Conservation (phyloP, 2,113 vertebrate genomes). For the Kobus ellipsiprymnus region DNA sequence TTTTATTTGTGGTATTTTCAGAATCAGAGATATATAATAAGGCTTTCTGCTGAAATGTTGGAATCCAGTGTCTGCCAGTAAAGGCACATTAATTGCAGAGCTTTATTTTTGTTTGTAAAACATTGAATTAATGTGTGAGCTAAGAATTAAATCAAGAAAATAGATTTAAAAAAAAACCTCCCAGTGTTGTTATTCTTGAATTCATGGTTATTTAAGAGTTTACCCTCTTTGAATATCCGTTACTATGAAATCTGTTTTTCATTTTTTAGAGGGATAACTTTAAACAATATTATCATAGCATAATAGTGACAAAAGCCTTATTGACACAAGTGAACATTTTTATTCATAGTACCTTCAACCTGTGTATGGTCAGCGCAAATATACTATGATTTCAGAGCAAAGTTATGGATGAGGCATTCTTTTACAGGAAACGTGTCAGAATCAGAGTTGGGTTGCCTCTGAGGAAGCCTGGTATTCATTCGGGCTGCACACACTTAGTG, state of each 20-base stretch:
- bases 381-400: background rate
- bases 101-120: constrained; percentile 50
- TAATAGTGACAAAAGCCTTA: background rate
- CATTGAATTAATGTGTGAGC: constrained; percentile 41
- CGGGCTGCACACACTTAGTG: rapidly evolving
- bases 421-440: background rate
- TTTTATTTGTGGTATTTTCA: constrained; percentile 42
- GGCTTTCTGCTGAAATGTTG: background rate
- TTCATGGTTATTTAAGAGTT: constrained; percentile 11
- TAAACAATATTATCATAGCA: background rate
- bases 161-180: background rate
- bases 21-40: background rate
- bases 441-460: too few species aligned
- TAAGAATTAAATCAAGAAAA: constrained; percentile 34
- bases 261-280: background rate
- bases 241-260: background rate
- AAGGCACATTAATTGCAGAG: constrained; percentile 20
- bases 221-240: background rate
- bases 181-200: background rate
- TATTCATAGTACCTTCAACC: background rate
- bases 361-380: background rate
- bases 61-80: constrained; percentile 4
- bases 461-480: background rate
- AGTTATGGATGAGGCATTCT: background rate
- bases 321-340: background rate